These are phyloP conservation scores for Pandemis corylana DNA, from an alignment of 2,888 invertebrate species.

Conservation along the genomic window DNA sequence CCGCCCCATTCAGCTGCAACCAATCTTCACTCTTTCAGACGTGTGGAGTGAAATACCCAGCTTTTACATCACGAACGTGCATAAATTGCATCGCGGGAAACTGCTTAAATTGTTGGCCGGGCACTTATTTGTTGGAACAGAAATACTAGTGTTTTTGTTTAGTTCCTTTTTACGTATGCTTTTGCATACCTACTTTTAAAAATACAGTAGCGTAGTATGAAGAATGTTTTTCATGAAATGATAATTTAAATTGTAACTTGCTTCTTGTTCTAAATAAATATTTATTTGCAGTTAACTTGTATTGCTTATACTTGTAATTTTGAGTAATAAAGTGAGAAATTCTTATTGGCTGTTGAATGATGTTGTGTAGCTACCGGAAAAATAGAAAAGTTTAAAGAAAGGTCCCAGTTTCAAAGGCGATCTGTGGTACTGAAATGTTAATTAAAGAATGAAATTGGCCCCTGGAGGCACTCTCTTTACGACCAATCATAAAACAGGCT, in stretches of 20 bases:
- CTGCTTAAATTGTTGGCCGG: slow-evolving; percentile 31
- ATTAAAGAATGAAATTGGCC: slow-evolving; percentile 79
- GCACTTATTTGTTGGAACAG: slow-evolving; percentile 21
- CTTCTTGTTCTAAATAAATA: no score
- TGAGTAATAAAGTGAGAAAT: neutral
- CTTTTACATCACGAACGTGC: slow-evolving; percentile 36
- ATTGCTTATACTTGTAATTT: no score
- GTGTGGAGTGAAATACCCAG: slow-evolving; percentile 31
- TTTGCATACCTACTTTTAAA: neutral
- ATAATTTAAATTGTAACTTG: no score
- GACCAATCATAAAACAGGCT: slow-evolving; percentile 77
- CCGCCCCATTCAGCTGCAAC: slow-evolving; percentile 35
- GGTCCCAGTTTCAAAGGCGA: slow-evolving; percentile 45
- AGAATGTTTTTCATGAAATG: no score
- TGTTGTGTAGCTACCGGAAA: neutral
- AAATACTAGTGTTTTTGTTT: slow-evolving; percentile 20
- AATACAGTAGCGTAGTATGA: no score
- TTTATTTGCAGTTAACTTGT: neutral
- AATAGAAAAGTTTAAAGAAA: neutral
- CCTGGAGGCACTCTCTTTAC: slow-evolving; percentile 71
- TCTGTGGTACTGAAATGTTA: slow-evolving; percentile 68
- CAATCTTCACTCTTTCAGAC: slow-evolving; percentile 40
- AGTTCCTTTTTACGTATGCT: neutral
- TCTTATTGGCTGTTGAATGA: no score
- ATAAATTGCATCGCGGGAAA: slow-evolving; percentile 31